A percentile compares a stretch with the other conserved stretches of the same genome.
These are phyloP conservation scores for Colletes collaris DNA, from an alignment of 2,888 invertebrate species.

Conservation along the genomic window DNA sequence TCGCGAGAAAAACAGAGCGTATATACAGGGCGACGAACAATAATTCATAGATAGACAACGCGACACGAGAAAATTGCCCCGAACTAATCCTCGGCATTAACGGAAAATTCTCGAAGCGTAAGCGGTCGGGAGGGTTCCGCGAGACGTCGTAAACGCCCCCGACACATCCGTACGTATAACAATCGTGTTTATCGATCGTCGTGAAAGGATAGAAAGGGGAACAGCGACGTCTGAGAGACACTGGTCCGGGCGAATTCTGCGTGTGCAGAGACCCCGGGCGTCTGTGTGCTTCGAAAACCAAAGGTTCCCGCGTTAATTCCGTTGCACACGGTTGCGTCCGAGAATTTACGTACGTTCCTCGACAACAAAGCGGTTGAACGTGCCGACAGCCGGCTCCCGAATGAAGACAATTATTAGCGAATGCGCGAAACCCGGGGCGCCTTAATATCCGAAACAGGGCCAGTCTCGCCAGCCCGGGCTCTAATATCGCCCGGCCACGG, in stretches of 20 bases:
- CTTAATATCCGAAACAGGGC: constrained; percentile 50
- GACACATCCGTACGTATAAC: background rate
- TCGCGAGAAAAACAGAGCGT: too few relatives aligned
- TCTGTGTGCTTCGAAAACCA: background rate
- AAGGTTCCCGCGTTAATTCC: constrained; percentile 41
- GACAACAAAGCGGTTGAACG: constrained; percentile 30
- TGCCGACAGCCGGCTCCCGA: constrained; percentile 43
- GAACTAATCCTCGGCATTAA: too few relatives aligned
- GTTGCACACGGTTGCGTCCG: constrained; percentile 19
- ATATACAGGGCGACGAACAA: too few relatives aligned
- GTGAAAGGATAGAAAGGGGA: background rate
- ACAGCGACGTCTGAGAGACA: background rate
- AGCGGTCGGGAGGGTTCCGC: too few relatives aligned
- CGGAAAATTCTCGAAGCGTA: too few relatives aligned
- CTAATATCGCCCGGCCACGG: constrained; percentile 53
- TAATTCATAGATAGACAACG: too few relatives aligned
- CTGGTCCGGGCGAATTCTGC: background rate
- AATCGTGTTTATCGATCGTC: constrained; percentile 5
- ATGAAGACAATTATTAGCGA: constrained; percentile 59
- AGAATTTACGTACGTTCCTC: constrained; percentile 40
- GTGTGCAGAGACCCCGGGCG: too few relatives aligned
- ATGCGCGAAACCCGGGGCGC: constrained; percentile 35
- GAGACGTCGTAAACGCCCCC: background rate
- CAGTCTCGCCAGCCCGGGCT: constrained; percentile 12
- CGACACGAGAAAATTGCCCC: too few relatives aligned